These are phyloP conservation scores for Ceratosolen solmsi DNA, from an alignment of 1,140 invertebrate genomes.

Conservation along the genomic window DNA sequence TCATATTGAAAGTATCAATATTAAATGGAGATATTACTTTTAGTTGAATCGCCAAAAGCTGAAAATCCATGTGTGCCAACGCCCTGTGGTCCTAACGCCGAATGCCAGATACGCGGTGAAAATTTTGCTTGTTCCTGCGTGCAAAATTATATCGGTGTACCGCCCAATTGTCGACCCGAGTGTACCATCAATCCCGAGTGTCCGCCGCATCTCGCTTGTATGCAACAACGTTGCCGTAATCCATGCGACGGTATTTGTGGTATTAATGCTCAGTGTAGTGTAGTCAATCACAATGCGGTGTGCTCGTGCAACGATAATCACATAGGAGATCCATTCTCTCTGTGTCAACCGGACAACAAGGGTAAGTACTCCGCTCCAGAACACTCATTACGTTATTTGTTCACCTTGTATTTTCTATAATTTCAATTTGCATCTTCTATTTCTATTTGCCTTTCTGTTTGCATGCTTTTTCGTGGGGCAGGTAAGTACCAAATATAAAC, in stretches of 20 bases:
- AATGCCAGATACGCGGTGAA: constrained; percentile 74
- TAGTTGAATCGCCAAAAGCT: constrained; percentile 60
- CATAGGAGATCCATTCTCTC: constrained; percentile 76
- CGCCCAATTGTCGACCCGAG: constrained; percentile 77
- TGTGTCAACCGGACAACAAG: constrained; percentile 70
- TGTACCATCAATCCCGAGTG: constrained; percentile 77
- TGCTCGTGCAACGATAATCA: constrained; percentile 74
- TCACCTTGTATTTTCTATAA: neutral
- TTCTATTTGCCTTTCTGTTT: constrained; percentile 6
- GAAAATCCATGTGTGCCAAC: constrained; percentile 77
- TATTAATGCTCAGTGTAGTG: constrained; percentile 72
- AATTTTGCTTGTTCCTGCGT: constrained; percentile 73
- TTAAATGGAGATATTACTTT: constrained; percentile 34
- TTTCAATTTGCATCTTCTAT: constrained; percentile 28
- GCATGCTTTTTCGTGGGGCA: constrained; percentile 31
- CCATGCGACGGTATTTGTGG: constrained; percentile 76
- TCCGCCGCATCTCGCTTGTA: constrained; percentile 72
- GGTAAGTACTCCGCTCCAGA: constrained; percentile 63
- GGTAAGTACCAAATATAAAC: constrained; percentile 40
- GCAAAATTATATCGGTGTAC: constrained; percentile 75
- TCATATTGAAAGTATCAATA: neutral
- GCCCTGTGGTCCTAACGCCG: constrained; percentile 77
- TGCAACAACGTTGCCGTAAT: constrained; percentile 73
- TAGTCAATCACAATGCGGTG: constrained; percentile 75
- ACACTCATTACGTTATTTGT: neutral